Evolutionary conservation across 2,797 vertebrate genomes (phyloP).

Genomic region (Coregonus ussuriensis): DNA sequence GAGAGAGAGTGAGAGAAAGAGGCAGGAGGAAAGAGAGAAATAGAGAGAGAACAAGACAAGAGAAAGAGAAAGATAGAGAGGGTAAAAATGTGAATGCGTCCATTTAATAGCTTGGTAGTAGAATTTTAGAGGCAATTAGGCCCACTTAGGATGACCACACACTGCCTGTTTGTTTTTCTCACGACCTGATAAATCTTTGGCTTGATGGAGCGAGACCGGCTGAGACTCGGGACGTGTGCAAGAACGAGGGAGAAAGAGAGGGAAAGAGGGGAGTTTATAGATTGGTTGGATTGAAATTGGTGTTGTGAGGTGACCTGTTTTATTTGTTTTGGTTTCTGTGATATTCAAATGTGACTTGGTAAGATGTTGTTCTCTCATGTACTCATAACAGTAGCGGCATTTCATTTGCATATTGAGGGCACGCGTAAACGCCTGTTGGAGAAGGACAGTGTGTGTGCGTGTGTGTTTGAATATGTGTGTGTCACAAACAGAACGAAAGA

Average conservation of each 20-base stretch:
- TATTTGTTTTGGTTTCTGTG: constrained; percentile 10
- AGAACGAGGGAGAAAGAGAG: constrained; percentile 18
- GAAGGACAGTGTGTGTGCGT: constrained; percentile 25
- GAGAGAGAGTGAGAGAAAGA: constrained; percentile 25
- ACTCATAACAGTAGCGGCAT: no score
- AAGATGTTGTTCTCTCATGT: constrained; percentile 14
- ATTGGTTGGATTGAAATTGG: constrained; percentile 54
- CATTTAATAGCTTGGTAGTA: constrained; percentile 49
- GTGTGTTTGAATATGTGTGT: constrained; percentile 8
- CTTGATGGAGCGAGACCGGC: constrained; percentile 53
- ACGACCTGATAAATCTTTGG: constrained; percentile 66
- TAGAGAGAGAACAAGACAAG: constrained; percentile 42
- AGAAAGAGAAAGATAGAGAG: constrained; percentile 4
- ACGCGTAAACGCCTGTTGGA: no score
- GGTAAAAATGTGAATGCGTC: constrained; percentile 33
- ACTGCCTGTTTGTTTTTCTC: constrained; percentile 63
- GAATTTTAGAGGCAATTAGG: constrained; percentile 75
- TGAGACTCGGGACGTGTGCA: constrained; percentile 30
- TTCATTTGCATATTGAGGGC: no score
- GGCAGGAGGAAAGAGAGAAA: constrained; percentile 29
- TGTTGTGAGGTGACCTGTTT: constrained; percentile 21
- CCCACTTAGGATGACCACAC: constrained; percentile 64
- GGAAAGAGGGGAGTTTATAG: constrained; percentile 39
- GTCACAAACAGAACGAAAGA: not conserved
- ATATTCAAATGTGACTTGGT: constrained; percentile 41